Evolutionary conservation across 2,113 vertebrate species (phyloP).

Genomic region (Silurus asotus): DNA sequence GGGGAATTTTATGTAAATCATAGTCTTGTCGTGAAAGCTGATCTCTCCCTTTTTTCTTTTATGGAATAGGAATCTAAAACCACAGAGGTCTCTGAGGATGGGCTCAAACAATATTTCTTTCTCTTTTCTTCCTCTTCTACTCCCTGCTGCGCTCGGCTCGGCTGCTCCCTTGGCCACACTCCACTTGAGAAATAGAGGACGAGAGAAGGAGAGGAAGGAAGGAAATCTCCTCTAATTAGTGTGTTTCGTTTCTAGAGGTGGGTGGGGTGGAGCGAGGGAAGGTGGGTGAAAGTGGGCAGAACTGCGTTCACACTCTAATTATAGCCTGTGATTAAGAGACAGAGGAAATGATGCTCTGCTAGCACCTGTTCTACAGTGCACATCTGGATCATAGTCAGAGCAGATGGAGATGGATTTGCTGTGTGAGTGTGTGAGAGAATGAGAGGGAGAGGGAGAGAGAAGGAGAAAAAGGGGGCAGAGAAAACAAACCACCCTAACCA

Average conservation of each 20-base stretch:
- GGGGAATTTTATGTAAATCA: constrained; percentile 44
- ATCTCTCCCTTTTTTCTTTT: constrained; percentile 29
- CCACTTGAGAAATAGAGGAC: constrained; percentile 29
- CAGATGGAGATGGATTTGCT: constrained; percentile 28
- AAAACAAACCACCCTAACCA: neutral
- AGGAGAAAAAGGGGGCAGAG: neutral
- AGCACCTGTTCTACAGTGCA: constrained; percentile 63
- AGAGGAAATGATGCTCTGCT: constrained; percentile 64
- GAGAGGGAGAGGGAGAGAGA: neutral
- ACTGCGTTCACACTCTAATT: constrained; percentile 65
- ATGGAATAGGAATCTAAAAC: constrained; percentile 39
- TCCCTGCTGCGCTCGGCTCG: constrained; percentile 14
- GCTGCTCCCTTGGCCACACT: constrained; percentile 34
- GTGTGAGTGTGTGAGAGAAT: neutral
- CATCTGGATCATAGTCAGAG: constrained; percentile 57
- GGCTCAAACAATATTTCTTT: constrained; percentile 18
- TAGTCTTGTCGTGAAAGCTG: constrained; percentile 32
- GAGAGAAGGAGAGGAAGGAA: constrained; percentile 39
- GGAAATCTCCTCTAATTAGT: constrained; percentile 56
- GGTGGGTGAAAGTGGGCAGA: constrained; percentile 29
- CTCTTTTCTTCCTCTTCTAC: constrained; percentile 21
- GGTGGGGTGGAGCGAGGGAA: neutral
- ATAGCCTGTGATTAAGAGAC: constrained; percentile 70
- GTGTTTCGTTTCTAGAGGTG: constrained; percentile 30
- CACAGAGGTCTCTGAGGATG: constrained; percentile 8